Conservation (phyloP, 2,888 invertebrate species). For the Eristalis tenax region DNA sequence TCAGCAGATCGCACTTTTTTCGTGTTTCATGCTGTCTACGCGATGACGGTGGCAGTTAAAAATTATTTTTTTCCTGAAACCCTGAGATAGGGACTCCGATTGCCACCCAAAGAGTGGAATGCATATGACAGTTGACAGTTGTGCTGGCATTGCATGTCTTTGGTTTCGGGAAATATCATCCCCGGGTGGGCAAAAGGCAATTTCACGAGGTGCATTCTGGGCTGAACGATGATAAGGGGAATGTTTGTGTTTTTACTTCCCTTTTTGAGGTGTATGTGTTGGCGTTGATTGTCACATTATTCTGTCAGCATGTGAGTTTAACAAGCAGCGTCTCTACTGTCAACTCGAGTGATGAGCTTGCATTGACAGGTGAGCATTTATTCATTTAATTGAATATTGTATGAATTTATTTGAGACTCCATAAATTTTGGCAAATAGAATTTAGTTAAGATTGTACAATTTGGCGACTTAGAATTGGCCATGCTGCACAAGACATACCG, state of each 20-base stretch:
- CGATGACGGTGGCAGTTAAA: conserved; percentile 43
- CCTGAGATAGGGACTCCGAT: conserved; percentile 33
- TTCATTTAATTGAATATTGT: not conserved
- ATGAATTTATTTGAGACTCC: too few relatives aligned
- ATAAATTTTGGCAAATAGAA: too few relatives aligned
- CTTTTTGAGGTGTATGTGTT: not conserved
- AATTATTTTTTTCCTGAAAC: not conserved
- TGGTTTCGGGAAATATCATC: not conserved
- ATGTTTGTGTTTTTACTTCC: too few relatives aligned
- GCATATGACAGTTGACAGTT: conserved; percentile 23
- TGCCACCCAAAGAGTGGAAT: conserved; percentile 49
- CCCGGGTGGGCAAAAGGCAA: not conserved
- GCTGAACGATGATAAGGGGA: not conserved
- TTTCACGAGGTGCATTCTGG: not conserved
- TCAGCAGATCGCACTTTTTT: conserved; percentile 27
- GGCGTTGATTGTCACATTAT: not conserved
- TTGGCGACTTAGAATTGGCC: too few relatives aligned
- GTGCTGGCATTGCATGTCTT: not conserved
- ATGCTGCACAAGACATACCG: too few relatives aligned
- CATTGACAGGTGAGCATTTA: not conserved
- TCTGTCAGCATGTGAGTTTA: not conserved
- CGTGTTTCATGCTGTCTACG: conserved; percentile 9
- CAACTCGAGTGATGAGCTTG: not conserved
- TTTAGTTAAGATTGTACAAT: too few relatives aligned
- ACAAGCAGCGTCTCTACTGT: not conserved